These are phyloP conservation scores for Wiebesia pumilae DNA, from an alignment of 1,140 invertebrate genomes.

Conservation along the genomic window DNA sequence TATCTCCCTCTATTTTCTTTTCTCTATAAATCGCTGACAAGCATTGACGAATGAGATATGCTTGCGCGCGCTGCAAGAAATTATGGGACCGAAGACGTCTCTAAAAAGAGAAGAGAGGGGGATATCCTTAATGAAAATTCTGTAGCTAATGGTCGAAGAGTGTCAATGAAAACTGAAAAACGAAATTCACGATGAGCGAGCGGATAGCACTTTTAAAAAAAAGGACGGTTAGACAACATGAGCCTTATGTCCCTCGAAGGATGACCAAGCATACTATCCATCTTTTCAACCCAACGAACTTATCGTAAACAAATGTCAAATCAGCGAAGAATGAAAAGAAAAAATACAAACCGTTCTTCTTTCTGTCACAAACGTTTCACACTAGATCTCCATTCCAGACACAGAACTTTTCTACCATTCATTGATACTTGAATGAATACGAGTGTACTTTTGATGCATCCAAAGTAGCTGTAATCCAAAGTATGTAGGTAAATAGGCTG, in stretches of 20 bases:
- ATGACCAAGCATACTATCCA: constrained; percentile 55
- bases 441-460: not conserved
- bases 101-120: constrained; percentile 8
- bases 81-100: not conserved
- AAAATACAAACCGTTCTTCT: constrained; percentile 4
- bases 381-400: not conserved
- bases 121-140: constrained; percentile 54
- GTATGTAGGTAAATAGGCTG: not conserved
- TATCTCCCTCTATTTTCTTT: constrained; percentile 2
- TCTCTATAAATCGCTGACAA: constrained; percentile 28
- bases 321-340: constrained; percentile 25
- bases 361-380: constrained; percentile 17
- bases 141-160: constrained; percentile 57
- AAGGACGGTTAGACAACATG: constrained; percentile 46
- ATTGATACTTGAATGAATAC: not conserved
- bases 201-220: constrained; percentile 59
- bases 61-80: constrained; percentile 15
- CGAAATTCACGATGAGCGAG: constrained; percentile 58
- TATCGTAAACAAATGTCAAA: constrained; percentile 52
- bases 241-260: constrained; percentile 49
- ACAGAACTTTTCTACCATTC: not conserved
- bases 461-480: constrained; percentile 23
- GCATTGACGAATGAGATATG: constrained; percentile 43
- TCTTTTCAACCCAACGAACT: constrained; percentile 13
- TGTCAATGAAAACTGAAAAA: constrained; percentile 62